Evolutionary conservation across 2,888 invertebrate genomes (phyloP).

Genomic region (Callyntrura sp.): DNA sequence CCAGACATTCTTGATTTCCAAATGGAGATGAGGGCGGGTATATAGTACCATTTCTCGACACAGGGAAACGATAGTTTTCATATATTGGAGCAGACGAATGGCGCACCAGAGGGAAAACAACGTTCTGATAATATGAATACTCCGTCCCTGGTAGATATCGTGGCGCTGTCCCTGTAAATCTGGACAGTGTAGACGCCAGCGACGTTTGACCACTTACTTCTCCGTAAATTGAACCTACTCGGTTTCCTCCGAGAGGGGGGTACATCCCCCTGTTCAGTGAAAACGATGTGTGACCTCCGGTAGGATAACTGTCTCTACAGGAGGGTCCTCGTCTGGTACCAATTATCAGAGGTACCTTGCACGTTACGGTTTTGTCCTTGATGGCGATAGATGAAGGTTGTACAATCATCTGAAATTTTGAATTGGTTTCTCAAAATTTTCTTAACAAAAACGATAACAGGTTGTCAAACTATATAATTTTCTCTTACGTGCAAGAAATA

Average conservation of each 20-base stretch:
- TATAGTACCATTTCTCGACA: not conserved
- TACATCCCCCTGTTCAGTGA: slow-evolving; percentile 64
- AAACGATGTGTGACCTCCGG: slow-evolving; percentile 33
- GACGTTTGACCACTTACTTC: slow-evolving; percentile 66
- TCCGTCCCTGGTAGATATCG: slow-evolving; percentile 60
- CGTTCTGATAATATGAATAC: slow-evolving; percentile 73
- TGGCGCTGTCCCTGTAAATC: slow-evolving; percentile 65
- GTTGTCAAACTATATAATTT: no score
- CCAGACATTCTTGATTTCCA: slow-evolving; percentile 61
- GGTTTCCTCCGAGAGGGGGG: slow-evolving; percentile 61
- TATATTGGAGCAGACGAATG: slow-evolving; percentile 76
- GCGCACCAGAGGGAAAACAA: slow-evolving; percentile 71
- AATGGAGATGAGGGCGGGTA: slow-evolving; percentile 55
- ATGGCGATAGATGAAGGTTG: slow-evolving; percentile 62
- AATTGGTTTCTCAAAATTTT: not conserved
- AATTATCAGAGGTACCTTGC: slow-evolving; percentile 73
- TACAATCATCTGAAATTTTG: slow-evolving; percentile 56
- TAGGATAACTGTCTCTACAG: slow-evolving; percentile 68
- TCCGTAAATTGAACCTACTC: slow-evolving; percentile 70
- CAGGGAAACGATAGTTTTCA: slow-evolving; percentile 71
- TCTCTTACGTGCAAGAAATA: slow-evolving; percentile 72
- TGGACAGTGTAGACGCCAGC: slow-evolving; percentile 56
- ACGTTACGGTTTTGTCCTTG: slow-evolving; percentile 66
- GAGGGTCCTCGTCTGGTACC: slow-evolving; percentile 71
- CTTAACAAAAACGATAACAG: not conserved